Base-by-base conservation (phyloP, 1,140 invertebrate genomes). In the Phocides pigmalion region DNA sequence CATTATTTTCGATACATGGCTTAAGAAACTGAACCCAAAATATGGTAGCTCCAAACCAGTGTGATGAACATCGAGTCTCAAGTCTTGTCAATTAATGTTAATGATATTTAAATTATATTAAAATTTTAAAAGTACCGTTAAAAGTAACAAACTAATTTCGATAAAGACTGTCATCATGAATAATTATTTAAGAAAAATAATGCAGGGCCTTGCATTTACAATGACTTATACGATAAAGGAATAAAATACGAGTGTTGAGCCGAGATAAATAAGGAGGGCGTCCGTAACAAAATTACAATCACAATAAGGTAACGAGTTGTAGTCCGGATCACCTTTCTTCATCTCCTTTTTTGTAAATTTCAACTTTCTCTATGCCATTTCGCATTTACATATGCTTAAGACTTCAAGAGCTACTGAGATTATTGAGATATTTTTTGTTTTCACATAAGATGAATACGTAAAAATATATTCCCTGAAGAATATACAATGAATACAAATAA, bases 331-430 rank as follows among this genome's bases (percentile, higher is more conserved):
- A 15, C 41, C 54, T 58, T 58, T 58, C 20, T 46, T 58, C 15
- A 15, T 12, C 39, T 58, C 54, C 53, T 58, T 58, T 32, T 58
- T 58, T 28, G 41, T 46, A 14, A 44, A 58, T 46, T 17, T 58
- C 22, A 58, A 58, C 54, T 58, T 58, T 58, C 41, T 35, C 54
- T 5, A 2, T 17, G 14, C 15, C 39, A 58, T 44, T 44, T 32
- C 12, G 8, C 16, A 54, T 41, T 54, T 14, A 54, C 35, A 25
- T 56, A 56, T 28, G n/a, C n/a, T 54, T 42, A n/a, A n/a, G 19
- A 20, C n/a, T 32, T n/a, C 32, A 58, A 25, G 41, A 58, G 15
- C 16, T 46, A 28, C 32, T 28, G 9, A 56, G 9, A 8, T 58
- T 46, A 58, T 46, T 44, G 16, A 35, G 41, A 37, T 28, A 49